These are phyloP conservation scores for Ptychoptera contaminata DNA, from an alignment of 2,888 invertebrate species.

Conservation along the genomic window DNA sequence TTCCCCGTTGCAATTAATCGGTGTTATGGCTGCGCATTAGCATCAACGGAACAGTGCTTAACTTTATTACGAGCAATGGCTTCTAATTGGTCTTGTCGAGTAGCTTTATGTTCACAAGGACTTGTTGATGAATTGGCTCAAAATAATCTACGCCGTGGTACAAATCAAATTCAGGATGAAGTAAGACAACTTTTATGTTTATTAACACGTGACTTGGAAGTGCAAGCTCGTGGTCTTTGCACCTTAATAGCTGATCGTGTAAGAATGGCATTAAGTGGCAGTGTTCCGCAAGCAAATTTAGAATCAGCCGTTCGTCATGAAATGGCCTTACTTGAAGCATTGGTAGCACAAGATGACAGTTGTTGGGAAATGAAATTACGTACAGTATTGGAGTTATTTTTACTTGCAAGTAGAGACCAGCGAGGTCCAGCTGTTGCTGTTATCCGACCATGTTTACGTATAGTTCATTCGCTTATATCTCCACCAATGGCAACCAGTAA, in stretches of 20 bases:
- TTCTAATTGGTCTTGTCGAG: constrained; percentile 56
- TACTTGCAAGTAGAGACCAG: constrained; percentile 55
- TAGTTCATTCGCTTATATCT: constrained; percentile 69
- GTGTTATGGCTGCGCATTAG: constrained; percentile 77
- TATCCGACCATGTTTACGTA: constrained; percentile 82
- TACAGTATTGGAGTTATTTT: constrained; percentile 75
- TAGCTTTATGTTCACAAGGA: constrained; percentile 66
- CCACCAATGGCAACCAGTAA: constrained; percentile 41
- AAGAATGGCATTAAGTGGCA: constrained; percentile 60
- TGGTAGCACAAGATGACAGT: constrained; percentile 82
- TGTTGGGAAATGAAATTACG: constrained; percentile 90
- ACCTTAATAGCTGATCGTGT: constrained; percentile 67
- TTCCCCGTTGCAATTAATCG: constrained; percentile 35
- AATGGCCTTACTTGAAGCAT: constrained; percentile 70
- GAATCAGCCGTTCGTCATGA: constrained; percentile 72
- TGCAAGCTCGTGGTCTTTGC: constrained; percentile 72
- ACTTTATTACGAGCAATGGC: constrained; percentile 81
- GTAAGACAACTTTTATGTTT: constrained; percentile 78
- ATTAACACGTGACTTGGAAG: constrained; percentile 71
- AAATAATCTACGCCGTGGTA: constrained; percentile 77
- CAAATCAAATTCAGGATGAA: constrained; percentile 72
- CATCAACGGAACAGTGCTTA: constrained; percentile 87
- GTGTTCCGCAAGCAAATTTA: constrained; percentile 56
- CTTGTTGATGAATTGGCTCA: constrained; percentile 79
- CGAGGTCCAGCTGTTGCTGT: constrained; percentile 78